Base-by-base conservation (phyloP, 2,797 vertebrate species). In the Phylloscopus collybita region DNA sequence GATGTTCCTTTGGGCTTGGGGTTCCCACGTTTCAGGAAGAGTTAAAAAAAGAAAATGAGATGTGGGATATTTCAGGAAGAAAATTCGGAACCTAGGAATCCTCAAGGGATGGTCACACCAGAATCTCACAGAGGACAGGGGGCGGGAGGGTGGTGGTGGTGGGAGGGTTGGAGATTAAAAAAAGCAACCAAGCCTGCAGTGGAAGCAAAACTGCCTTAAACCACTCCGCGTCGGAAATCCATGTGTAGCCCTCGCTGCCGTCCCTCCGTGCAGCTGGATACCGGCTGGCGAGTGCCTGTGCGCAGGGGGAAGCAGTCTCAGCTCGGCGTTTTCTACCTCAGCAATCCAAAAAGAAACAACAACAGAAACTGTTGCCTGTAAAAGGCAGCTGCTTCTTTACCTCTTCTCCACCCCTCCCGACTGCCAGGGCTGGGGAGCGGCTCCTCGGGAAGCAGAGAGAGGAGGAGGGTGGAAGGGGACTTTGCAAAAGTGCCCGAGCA, bases 331-430 rank as follows among this genome's bases (percentile, higher is more conserved):
- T 94, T 83, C 51, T 80, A 81, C 86, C 70, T 94, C 84, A 66
- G 79, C 50, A 62, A 36, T 80, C 70, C 64, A 54, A 85, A 96
- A 93, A 82, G 91, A 94, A 94, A 96, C 92, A 86, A 36, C 47
- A 45, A 45, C 45, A 36, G 64, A 83, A 86, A 82, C 64, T 88
- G 91, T 96, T 96, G 93, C 92, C 90, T 92, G 76, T 88, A 88
- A 94, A 96, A 96, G 83, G 93, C 91, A 92, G 86, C 89, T 81
- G 88, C 78, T 73, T n/a, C 92, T 80, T 75, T 42, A 91, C 91
- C 69, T 92, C 83, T 83, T 81, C 95, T 74, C 91, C 78, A 80
- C 89, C 73, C 87, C 70, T 86, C 75, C 83, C 21, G n/a, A 47
- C 36, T 20, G 85, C 87, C 11, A 2, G 47, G 30, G 36, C 66